phyloP scores from a whole-genome alignment of 2,797 vertebrate species.

The Myotis pilosus region DNA sequence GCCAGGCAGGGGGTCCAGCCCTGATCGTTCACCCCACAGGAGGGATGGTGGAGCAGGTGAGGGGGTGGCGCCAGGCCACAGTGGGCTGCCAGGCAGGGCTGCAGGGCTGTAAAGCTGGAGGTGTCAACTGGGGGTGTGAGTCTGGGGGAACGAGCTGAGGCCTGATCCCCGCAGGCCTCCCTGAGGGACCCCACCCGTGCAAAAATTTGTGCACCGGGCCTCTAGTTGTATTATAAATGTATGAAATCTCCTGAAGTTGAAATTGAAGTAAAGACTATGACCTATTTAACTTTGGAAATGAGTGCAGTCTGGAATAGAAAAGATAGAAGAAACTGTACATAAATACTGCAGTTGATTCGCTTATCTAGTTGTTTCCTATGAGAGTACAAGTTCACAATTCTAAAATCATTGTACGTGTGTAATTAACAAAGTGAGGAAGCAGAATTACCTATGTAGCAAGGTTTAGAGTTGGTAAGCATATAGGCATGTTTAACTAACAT shows the following conservation, averaged over 20 bases:
- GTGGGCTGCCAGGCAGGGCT: too few relatives aligned
- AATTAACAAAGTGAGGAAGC: background rate
- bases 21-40: too few relatives aligned
- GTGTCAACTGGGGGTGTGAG: too few relatives aligned
- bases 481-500: background rate
- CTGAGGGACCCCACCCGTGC: too few relatives aligned
- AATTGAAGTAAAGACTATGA: background rate
- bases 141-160: too few relatives aligned
- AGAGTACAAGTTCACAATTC: background rate
- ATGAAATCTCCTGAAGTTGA: background rate
- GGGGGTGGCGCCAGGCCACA: too few relatives aligned
- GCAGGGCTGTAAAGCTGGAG: too few relatives aligned
- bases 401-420: background rate
- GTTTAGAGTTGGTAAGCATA: background rate
- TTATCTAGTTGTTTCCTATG: background rate
- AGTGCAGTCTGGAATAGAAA: background rate
- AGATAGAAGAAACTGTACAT: background rate
- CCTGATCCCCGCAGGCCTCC: too few relatives aligned
- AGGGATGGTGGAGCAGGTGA: too few relatives aligned
- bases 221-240: background rate
- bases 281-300: background rate
- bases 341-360: background rate
- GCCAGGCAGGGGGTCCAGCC: too few relatives aligned
- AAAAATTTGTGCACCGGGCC: too few relatives aligned
- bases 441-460: background rate